Evolutionary conservation across 1,140 invertebrate species (phyloP).

Genomic region (Drosophila melanogaster): DNA sequence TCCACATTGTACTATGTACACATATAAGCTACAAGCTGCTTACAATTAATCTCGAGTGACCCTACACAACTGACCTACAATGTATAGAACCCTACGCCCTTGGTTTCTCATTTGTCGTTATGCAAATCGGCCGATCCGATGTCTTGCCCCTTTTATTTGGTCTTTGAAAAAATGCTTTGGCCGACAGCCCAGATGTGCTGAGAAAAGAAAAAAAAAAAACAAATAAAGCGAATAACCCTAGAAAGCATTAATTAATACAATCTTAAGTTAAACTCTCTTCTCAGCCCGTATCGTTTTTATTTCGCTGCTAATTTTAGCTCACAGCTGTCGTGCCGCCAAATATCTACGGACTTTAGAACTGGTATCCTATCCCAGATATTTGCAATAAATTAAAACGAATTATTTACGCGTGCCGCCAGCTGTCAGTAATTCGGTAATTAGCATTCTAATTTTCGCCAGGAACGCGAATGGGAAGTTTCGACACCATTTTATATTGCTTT

Average conservation of each 20-base stretch:
- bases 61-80: slow-evolving; percentile 27
- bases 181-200: slow-evolving; percentile 9
- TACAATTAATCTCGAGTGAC: slow-evolving; percentile 33
- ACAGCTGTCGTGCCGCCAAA: slow-evolving; percentile 32
- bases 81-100: slow-evolving; percentile 44
- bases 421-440: slow-evolving; percentile 27
- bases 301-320: slow-evolving; percentile 18
- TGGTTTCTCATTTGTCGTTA: slow-evolving; percentile 18
- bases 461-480: slow-evolving; percentile 21
- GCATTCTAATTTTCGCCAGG: slow-evolving; percentile 33
- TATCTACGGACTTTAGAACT: slow-evolving; percentile 23
- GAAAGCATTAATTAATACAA: slow-evolving; percentile 38
- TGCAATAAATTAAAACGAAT: slow-evolving; percentile 25
- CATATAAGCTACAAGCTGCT: slow-evolving; percentile 23
- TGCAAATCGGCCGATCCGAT: slow-evolving; percentile 15
- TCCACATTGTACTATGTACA: slow-evolving; percentile 11
- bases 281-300: neutral
- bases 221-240: neutral
- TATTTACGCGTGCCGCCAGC: slow-evolving; percentile 35
- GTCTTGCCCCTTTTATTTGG: slow-evolving; percentile 3
- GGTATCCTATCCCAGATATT: slow-evolving; percentile 8
- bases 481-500: slow-evolving; percentile 27
- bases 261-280: slow-evolving; percentile 6
- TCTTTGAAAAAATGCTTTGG: slow-evolving; percentile 22
- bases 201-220: neutral